Evolutionary conservation across 2,797 vertebrate genomes (phyloP), one percentile per base, ranked within the genome.

Genomic region (Myripristis jacobus): DNA sequence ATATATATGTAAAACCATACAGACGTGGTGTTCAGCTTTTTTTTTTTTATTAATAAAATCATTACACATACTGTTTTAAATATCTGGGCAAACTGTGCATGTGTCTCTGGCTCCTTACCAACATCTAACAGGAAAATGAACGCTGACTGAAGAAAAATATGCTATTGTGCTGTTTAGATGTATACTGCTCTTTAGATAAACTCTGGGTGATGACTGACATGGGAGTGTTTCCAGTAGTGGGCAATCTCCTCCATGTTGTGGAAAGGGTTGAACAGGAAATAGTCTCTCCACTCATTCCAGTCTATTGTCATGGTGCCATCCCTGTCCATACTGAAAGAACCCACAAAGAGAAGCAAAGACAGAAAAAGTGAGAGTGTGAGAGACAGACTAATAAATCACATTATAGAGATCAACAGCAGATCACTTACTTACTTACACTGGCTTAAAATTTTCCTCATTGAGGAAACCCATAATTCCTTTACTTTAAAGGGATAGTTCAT

Each of bases 271-370:
- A 96, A 91, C 64, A 96, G 88, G 88, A 96, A 96, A 81, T 96
- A 94, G 71, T 97, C 96, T 0, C 96, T 90, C 95, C 95, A 96
- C 71, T 96, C 95, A 18, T 90, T 94, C 96, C 96, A 97, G 89
- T 96, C 90, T 15, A 97, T 93, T 60, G 95, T 96, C 94, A 95
- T 94, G 0, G 94, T 96, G 66, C 95, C 94, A 1, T 97, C 94
- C 0, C 85, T 94, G 86, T 96, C 95, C 87, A 96, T 97, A 72
- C 94, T 95, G 84, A 18, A n/a, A 44, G n/a, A 60, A 25, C 41
- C 47, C 47, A 22, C 46, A 21, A 3, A 48, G 3, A 48, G n/a
- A 48, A 1, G 19, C 4, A 47, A 3, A 47, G 18, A 21, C 1
- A 47, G n/a, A n/a, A 6, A 47, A 2, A 21, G 18, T 19, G 7